Conservation (phyloP, 1,140 invertebrate species). For the Rhizoglyphus robini region DNA sequence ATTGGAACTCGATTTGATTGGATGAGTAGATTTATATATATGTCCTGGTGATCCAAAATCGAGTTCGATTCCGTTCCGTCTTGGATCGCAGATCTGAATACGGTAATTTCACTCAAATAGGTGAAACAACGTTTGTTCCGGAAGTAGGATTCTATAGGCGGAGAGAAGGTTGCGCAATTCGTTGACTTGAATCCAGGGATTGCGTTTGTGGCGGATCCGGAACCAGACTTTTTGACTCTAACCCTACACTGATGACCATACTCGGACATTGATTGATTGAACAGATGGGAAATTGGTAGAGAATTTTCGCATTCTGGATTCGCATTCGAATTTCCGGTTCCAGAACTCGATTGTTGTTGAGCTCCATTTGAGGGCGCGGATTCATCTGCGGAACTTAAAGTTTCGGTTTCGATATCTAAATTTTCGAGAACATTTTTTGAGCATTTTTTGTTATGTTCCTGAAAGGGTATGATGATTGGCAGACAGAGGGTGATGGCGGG, state of each 20-base stretch:
- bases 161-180: not conserved
- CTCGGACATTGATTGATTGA: conserved; percentile 7
- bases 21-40: not conserved
- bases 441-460: not conserved
- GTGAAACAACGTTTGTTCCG: not conserved
- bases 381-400: not conserved
- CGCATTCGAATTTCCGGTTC: no score
- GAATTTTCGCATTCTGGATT: not conserved
- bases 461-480: conserved; percentile 11
- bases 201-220: not conserved
- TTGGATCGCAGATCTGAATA: not conserved
- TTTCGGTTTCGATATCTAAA: not conserved
- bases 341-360: no score
- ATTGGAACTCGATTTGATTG: conserved; percentile 1
- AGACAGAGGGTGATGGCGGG: conserved; percentile 1
- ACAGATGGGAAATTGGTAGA: not conserved
- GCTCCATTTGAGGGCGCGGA: no score
- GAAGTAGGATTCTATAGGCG: conserved; percentile 3
- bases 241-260: conserved; percentile 8
- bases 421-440: not conserved
- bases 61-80: not conserved
- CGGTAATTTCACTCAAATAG: not conserved
- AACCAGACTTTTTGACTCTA: no score
- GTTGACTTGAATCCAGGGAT: not conserved
- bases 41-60: not conserved